These are phyloP conservation scores for Gnathonemus longibarbis DNA, from an alignment of 2,113 vertebrate genomes.

Conservation along the genomic window DNA sequence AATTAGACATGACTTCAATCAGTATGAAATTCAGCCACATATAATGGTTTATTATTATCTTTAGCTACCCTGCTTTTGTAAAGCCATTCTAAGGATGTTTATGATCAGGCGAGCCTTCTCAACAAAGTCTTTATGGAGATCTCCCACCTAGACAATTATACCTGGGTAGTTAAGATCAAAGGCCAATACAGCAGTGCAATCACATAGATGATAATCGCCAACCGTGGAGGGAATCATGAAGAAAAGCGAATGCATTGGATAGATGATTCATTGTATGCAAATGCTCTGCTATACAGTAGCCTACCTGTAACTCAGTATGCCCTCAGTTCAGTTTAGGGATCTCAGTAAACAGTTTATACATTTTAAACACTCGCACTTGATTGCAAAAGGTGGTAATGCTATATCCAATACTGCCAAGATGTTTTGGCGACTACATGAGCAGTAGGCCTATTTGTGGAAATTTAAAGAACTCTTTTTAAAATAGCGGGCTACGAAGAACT, in stretches of 20 bases:
- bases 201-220: conserved; percentile 5
- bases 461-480: not conserved
- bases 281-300: not conserved
- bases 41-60: not conserved
- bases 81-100: conserved; percentile 10
- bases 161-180: conserved; percentile 17
- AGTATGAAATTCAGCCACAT: not conserved
- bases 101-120: not conserved
- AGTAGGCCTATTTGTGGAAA: not conserved
- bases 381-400: not conserved
- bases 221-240: not conserved
- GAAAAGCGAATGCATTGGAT: not conserved
- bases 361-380: not conserved
- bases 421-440: not conserved
- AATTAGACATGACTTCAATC: conserved; percentile 10
- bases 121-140: not conserved
- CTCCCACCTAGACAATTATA: conserved; percentile 6
- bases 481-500: not conserved
- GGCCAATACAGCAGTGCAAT: not conserved
- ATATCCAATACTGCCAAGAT: not conserved
- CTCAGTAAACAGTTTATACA: not conserved
- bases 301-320: not conserved
- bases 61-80: not conserved
- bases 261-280: not conserved
- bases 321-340: not conserved